Percentiles rank a stretch among this genome's conserved stretches.
Evolutionary conservation across 2,113 vertebrate genomes (phyloP).

Genomic region (Piliocolobus tephrosceles): DNA sequence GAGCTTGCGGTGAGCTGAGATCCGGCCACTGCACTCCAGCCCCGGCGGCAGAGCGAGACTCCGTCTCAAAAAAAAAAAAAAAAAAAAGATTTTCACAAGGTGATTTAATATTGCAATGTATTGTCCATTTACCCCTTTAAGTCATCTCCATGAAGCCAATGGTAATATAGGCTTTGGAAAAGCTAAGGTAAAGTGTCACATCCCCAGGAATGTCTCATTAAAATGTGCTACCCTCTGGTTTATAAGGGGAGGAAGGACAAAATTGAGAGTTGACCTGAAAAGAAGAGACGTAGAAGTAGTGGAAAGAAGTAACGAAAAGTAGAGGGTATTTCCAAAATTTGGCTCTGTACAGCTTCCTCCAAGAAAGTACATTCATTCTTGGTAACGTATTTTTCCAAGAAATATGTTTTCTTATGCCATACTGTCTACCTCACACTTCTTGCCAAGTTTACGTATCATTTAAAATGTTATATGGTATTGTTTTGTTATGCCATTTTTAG

Average conservation of each 20-base stretch:
- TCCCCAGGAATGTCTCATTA: not conserved
- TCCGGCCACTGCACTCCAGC: too few species aligned
- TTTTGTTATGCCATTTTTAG: slow-evolving; percentile 11
- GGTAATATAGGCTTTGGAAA: not conserved
- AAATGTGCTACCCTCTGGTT: not conserved
- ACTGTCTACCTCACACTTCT: not conserved
- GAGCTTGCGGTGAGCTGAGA: too few species aligned
- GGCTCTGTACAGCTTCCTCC: not conserved
- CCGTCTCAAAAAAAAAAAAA: too few species aligned
- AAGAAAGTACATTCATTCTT: not conserved
- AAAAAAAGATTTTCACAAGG: not conserved
- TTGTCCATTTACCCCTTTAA: not conserved
- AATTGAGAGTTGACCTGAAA: not conserved
- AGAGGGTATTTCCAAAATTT: too few species aligned
- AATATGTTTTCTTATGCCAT: not conserved
- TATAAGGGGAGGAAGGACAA: not conserved
- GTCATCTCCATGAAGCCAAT: not conserved
- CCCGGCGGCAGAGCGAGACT: too few species aligned
- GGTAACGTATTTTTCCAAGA: not conserved
- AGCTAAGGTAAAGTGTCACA: not conserved
- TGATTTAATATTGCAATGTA: not conserved
- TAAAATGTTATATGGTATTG: not conserved
- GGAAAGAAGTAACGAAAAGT: too few species aligned
- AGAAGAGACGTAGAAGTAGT: not conserved
- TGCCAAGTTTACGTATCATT: not conserved